phyloP scores from a whole-genome alignment of 2,113 vertebrate species.

The Macquaria ambigua region DNA sequence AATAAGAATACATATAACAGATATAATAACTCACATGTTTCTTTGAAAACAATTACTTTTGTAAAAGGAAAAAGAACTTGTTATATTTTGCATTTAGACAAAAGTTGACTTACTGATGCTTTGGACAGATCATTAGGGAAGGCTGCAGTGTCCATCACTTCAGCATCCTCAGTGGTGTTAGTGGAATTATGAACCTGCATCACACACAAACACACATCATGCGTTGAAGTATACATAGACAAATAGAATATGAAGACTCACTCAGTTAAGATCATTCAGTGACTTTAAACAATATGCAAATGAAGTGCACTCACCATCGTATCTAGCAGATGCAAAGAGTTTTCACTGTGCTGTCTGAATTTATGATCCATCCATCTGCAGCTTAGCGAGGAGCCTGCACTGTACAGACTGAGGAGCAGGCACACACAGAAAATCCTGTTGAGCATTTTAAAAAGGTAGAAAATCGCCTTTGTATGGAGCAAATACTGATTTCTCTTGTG shows the following conservation, averaged over 20 bases:
- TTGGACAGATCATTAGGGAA: constrained; percentile 58
- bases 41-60: too few relatives aligned
- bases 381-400: constrained; percentile 44
- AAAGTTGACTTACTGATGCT: constrained; percentile 57
- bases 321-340: constrained; percentile 43
- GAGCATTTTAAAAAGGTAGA: constrained; percentile 38
- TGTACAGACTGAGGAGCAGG: constrained; percentile 47
- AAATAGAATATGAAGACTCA: not conserved
- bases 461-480: not conserved
- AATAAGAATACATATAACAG: not conserved
- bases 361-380: constrained; percentile 76
- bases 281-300: not conserved
- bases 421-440: constrained; percentile 43
- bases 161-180: constrained; percentile 38
- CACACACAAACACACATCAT: constrained; percentile 32
- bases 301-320: constrained; percentile 64
- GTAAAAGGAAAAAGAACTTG: not conserved
- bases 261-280: not conserved
- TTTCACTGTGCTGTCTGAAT: constrained; percentile 59
- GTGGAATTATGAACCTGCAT: constrained; percentile 60
- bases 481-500: not conserved
- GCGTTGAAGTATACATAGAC: not conserved
- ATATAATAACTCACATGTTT: not conserved
- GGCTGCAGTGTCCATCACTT: not conserved
- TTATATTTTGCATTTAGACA: not conserved